Base-by-base conservation (phyloP, 1,140 invertebrate species). In the Episyrphus balteatus region DNA sequence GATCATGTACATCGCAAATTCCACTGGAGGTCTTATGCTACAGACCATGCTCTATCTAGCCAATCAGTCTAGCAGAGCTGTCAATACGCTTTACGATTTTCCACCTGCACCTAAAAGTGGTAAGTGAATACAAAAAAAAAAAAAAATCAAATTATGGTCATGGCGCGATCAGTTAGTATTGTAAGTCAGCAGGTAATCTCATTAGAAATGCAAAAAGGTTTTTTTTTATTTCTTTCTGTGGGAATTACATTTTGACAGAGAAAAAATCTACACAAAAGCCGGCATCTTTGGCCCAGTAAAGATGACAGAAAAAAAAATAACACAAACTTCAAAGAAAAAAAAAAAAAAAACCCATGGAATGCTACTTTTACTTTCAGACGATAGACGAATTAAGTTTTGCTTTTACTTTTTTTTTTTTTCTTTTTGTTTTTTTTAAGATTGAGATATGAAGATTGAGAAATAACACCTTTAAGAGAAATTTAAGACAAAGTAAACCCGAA, bases 1-100 rank as follows among this genome's bases (percentile, higher is more conserved):
- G 8, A 26, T 26, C 21, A 65, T 62, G 58, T 65, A 62, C 50
- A 58, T 62, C 52, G 56, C 63, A 47, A 66, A 66, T 41, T 53
- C 61, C 12, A 66, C 65, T 1, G 60, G 64, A 46, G 57, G 64
- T 51, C 49, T 66, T 8, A 65, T 66, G 57, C 55, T 68, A 47
- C 64, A 66, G 46, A 65, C 65, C 32, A 65, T 68, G 62, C 46
- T 68, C 42, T 66, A 63, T 46, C 53, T 68, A 55, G 62, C 64
- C 12, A 68, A 68, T 51, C 64, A 66, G 32, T 66, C 62, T 21
- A 64, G 59, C 48, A 51, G 58, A 17, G 60, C 63, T 14, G 57
- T 62, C 34, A 61, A 65, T 49, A 66, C 61, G 9, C 39, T 64
- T 38, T 54, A 65, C 38, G 61, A 64, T 50, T 38, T 62, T 48